Evolutionary conservation across 2,888 invertebrate genomes (phyloP), one percentile per base, ranked within the genome.

Genomic region (Brachyptera putata): DNA sequence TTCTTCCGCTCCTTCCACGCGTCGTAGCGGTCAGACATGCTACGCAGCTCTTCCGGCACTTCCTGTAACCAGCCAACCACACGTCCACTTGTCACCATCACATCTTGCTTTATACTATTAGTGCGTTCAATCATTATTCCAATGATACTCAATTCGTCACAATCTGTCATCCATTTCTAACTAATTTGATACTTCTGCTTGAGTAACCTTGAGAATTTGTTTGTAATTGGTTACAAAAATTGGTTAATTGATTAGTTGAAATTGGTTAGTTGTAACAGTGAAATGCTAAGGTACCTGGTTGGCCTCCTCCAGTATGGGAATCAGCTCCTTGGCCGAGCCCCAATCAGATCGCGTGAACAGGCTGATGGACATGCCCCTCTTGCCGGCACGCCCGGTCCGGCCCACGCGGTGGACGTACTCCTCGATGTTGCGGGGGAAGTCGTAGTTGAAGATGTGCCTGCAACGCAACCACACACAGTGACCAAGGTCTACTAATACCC

Each of bases 391-490:
- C 0, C 96, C 97, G 0, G 96, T 97, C 62, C 97, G 82, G 0
- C 96, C 96, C n/a, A 97, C 92, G 63, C 96, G 82, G 72, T 97
- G 96, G 0, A 94, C 94, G 75, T 96, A 97, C 70, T 97, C 96
- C 73, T 96, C 96, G 68, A 96, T 92, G 69, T 95, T 92, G 14
- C 87, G 81, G 0, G 96, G 96, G 70, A 96, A 95, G 74, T 97
- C 96, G 68, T 85, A 91, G 74, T 97, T 97, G 24, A 95, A 77
- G 1, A 97, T 94, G 74, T 94, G 92, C 9, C 85, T 85, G 70
- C 41, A 77, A 73, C 64, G 60, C 56, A 53, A 43, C 11, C 41
- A 57, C 13, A 57, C 30, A 34, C 34, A 11, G 5, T n/a, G n/a
- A n/a, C n/a, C n/a, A n/a, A n/a, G n/a, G n/a, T n/a, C n/a, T n/a